Evolutionary conservation across 2,888 invertebrate species (phyloP).

Genomic region (Frankliniella intonsa): DNA sequence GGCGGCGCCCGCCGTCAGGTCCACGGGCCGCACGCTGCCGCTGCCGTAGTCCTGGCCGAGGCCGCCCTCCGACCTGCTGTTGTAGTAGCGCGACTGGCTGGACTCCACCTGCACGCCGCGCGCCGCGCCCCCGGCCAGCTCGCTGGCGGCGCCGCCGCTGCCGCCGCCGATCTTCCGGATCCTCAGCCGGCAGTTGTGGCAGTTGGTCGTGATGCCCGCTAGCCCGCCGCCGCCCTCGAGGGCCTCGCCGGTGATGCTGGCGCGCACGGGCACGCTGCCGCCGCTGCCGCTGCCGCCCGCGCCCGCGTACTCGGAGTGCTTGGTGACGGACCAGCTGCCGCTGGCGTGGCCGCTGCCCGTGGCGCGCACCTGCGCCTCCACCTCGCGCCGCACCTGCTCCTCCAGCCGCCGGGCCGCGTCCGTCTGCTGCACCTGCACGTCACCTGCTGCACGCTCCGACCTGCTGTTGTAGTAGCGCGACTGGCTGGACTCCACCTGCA

Average conservation of each 20-base stretch:
- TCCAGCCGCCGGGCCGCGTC: neutral
- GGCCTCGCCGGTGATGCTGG: conserved; percentile 9
- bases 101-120: neutral
- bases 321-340: conserved; percentile 4
- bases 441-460: neutral
- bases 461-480: neutral
- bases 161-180: neutral
- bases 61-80: neutral
- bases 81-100: neutral
- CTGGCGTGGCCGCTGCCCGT: conserved; percentile 16
- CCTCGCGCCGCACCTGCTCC: neutral
- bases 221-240: neutral
- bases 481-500: conserved; percentile 3
- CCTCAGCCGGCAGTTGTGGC: conserved; percentile 5
- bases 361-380: conserved; percentile 1
- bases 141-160: neutral
- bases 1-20: neutral
- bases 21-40: neutral
- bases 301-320: neutral
- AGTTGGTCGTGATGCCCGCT: neutral
- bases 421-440: neutral
- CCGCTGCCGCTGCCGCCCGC: neutral
- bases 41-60: neutral
- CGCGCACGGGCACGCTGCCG: neutral
- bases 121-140: neutral